Base-by-base conservation (phyloP, 2,888 invertebrate genomes). In the Stramonita haemastoma region DNA sequence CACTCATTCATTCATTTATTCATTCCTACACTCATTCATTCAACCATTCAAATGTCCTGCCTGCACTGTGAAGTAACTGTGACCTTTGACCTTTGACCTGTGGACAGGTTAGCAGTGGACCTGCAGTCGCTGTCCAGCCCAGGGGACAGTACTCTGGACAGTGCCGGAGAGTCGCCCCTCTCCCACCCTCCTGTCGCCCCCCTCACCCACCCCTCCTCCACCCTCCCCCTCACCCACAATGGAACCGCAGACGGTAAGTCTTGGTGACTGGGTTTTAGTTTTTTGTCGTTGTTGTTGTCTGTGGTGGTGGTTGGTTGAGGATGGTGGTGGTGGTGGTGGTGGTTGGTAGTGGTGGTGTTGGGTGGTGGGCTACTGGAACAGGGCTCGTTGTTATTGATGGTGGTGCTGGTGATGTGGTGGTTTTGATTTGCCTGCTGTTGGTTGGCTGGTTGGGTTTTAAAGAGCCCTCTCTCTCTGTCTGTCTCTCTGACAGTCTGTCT, bases 221-320 rank as follows among this genome's bases (percentile, higher is more conserved):
- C 90, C 57, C 79, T 89, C 22, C 34, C 83, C 86, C 88, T 90
- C 77, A 66, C 81, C 34, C 89, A 90, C 79, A 90, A 91, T 91
- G 91, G 90, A 83, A 91, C 90, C 79, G 73, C 90, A n/a, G 90
- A 91, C 79, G 90, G 91, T 91, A 66, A 81, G 90, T 86, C 17
- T 34, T 11, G 8, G 6, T 46, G 46, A 11, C 79, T 29, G 46
- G 46, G 46, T 46, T 46, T 46, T 46, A 8, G 2, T 46, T 46
- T 2, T 46, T 46, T 46, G 46, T 46, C 8, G 46, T 46, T 46
- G 2, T 46, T 5, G 2, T 46, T 46, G 46, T 46, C 46, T 46
- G 2, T 46, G 46, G 46, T 46, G 46, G 46, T 46, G 46, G 46
- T 46, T 46, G 46, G 2, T 46, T 46, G 46, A 57, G 83, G 19